phyloP scores from a whole-genome alignment of 1,140 invertebrate species.

The Probaryconus sp. region DNA sequence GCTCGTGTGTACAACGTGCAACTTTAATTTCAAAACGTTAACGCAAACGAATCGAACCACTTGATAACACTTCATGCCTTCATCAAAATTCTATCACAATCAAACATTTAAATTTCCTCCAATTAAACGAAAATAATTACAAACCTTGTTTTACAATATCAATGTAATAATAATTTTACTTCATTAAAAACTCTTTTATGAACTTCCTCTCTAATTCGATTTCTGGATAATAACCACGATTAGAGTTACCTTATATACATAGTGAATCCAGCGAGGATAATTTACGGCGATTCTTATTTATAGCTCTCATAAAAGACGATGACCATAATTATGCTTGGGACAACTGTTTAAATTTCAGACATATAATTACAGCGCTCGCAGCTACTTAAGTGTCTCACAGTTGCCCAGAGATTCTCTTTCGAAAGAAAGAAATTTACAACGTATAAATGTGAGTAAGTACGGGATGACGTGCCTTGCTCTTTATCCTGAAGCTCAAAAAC shows the following conservation, averaged over 20 bases:
- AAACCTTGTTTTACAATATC: too few relatives aligned
- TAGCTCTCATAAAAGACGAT: slow-evolving; percentile 49
- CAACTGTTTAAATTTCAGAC: slow-evolving; percentile 53
- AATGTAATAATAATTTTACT: too few relatives aligned
- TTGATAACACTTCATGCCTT: too few relatives aligned
- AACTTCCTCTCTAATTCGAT: too few relatives aligned
- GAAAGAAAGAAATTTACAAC: slow-evolving; percentile 50
- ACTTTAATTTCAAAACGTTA: slow-evolving; percentile 35
- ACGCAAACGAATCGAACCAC: background rate
- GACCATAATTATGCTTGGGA: slow-evolving; percentile 40
- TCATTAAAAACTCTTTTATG: too few relatives aligned
- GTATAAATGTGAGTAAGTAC: slow-evolving; percentile 13
- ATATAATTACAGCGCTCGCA: slow-evolving; percentile 44
- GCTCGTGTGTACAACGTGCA: slow-evolving; percentile 31
- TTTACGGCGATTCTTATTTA: slow-evolving; percentile 52
- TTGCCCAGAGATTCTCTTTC: slow-evolving; percentile 23
- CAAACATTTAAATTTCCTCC: too few relatives aligned
- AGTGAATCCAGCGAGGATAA: slow-evolving; percentile 14
- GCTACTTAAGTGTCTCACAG: slow-evolving; percentile 26
- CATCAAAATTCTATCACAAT: too few relatives aligned
- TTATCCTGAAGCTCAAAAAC: slow-evolving; percentile 54
- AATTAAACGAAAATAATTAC: background rate
- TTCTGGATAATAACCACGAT: too few relatives aligned
- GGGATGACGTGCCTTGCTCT: slow-evolving; percentile 7
- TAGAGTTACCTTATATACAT: too few relatives aligned